Percentiles rank a stretch among this genome's conserved stretches.
These are phyloP conservation scores for Schizothorax lantsangensis DNA, from an alignment of 2,797 vertebrate genomes.

Conservation along the genomic window DNA sequence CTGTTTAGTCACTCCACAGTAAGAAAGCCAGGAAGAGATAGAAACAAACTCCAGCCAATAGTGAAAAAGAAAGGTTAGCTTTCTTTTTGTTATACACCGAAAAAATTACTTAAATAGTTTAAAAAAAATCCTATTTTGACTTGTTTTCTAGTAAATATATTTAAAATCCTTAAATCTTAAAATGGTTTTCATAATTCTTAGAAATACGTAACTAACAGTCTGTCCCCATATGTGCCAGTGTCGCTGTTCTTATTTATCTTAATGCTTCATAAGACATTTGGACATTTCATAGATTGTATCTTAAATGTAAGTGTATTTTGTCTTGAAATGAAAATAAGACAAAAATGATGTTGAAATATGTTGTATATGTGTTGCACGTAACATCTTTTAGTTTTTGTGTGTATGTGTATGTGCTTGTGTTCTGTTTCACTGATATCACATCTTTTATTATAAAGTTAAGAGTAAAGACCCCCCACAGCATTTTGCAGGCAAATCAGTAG, in stretches of 20 bases:
- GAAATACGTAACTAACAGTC: not conserved
- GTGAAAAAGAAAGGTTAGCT: conserved; percentile 10
- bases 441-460: conserved; percentile 72
- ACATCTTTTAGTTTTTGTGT: not conserved
- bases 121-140: not conserved
- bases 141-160: not conserved
- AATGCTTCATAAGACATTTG: not conserved
- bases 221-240: not conserved
- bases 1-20: conserved; percentile 32
- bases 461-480: conserved; percentile 69
- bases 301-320: not conserved
- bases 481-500: conserved; percentile 53
- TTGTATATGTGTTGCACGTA: not conserved
- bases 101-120: not conserved
- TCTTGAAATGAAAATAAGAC: not conserved
- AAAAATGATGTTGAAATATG: not conserved
- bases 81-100: not conserved
- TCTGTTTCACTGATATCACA: conserved; percentile 69
- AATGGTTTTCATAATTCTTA: not conserved
- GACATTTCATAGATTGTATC: not conserved
- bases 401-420: conserved; percentile 28
- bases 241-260: not conserved
- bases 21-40: conserved; percentile 20
- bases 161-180: not conserved
- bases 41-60: conserved; percentile 1